Evolutionary conservation across 2,888 invertebrate genomes (phyloP), one percentile per base, ranked within the genome.

Genomic region (Heliothis peltigera): DNA sequence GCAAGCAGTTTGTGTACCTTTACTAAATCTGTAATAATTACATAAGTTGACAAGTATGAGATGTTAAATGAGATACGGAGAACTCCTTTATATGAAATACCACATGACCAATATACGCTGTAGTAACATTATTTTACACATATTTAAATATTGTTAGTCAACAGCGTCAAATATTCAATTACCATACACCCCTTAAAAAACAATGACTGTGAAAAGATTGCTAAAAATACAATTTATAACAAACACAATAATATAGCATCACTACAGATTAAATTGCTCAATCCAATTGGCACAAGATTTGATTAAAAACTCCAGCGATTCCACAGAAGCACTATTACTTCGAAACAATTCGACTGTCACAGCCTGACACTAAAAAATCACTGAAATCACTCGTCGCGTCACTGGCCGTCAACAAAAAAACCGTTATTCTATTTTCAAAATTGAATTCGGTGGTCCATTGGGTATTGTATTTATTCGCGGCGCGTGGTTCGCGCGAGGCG

Each of bases 401-500:
- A 81, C 70, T 69, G 67, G 55, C 49, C 22, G 39, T 54, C 48
- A 55, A 72, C 48, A 72, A 54, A 35, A 43, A 17, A 53, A 28
- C 56, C 21, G 59, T 64, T 55, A 57, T 75, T 72, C 72, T 54
- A 59, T 70, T 76, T 81, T 68, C 51, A 59, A 79, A 79, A 74
- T 70, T 67, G 64, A 69, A 73, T 66, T 77, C 56, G 54, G 65
- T 55, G 47, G 58, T 74, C 62, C 64, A 70, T 35, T 49, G 59
- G 77, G 51, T 60, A 55, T 44, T 55, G 46, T 21, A 54, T 65
- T 73, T 74, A 80, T 73, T 71, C 69, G 68, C 44, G 70, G 61
- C 68, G 62, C 54, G 63, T 28, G 28, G 63, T 68, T 75, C 75
- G 77, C 69, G 71, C 75, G 83, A 87, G 74, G 84, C 92, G 92